Base-by-base conservation (phyloP, 2,113 vertebrate genomes). In the Bagarius yarrelli region DNA sequence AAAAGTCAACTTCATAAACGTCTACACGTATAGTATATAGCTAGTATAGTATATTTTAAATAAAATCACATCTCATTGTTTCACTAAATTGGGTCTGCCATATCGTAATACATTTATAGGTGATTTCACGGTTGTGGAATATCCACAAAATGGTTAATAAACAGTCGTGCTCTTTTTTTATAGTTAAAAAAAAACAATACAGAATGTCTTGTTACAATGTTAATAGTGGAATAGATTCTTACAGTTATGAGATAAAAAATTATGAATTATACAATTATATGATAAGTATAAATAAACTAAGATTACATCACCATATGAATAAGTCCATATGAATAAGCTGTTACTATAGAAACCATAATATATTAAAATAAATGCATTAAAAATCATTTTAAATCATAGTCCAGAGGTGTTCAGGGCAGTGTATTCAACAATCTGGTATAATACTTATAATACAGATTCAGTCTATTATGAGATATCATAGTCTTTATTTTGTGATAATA, bases 271-370 rank as follows among this genome's bases (percentile, higher is more conserved):
- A 47, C 9, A 47, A 47, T 47, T 47, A 11, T 8, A 47, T 11
- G 11, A 47, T 47, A 47, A 47, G 5, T 47, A 9, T 1, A 47
- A 47, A 47, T 9, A 47, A 8, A 11, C 5, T 23, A 61, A 2
- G 5, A 30, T 63, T 63, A 34, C 8, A 66, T 36, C 11, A 27
- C 21, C 63, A 9, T n/a, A n/a, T n/a, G 21, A n/a, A n/a, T 21
- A 67, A n/a, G 34, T n/a, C 23, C 1, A 21, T 67, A 23, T 67
- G 21, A n/a, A 5, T 44, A 19, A 67, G 64, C 34, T 44, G 64
- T 67, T 67, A 67, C 34, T 67, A n/a, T 44, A 44, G 21, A 67
- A 67, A 44, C 21, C 64, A 67, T n/a, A 44, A 67, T 67, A 25
- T 44, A 44, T 44, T 36, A 36, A 34, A 8, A 66, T 40, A 66